Percentiles rank a stretch among this genome's conserved stretches.
Conservation (phyloP, 2,797 vertebrate genomes). For the Macropus fuliginosus region DNA sequence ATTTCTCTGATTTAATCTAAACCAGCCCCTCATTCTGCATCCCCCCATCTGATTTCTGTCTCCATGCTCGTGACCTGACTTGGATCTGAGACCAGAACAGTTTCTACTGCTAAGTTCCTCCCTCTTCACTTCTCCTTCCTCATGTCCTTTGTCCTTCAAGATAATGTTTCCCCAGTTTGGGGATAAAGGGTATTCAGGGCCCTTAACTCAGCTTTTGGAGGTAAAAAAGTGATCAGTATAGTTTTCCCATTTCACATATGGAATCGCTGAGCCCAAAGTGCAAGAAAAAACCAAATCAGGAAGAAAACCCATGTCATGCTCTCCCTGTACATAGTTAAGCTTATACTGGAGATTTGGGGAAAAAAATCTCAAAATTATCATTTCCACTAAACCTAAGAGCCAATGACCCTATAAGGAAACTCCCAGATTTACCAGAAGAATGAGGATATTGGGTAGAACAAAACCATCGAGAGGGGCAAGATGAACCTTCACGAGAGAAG, state of each 20-base stretch:
- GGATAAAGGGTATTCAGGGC: not conserved
- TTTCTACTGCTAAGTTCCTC: not conserved
- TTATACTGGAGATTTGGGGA: not conserved
- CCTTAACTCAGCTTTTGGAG: not conserved
- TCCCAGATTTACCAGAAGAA: not conserved
- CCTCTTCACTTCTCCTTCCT: not conserved
- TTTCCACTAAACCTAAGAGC: not conserved
- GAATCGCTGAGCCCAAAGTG: not conserved
- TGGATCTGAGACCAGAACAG: not conserved
- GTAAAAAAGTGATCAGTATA: not conserved
- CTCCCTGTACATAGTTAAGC: not conserved
- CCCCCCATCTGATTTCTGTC: slow-evolving; percentile 50
- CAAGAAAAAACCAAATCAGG: not conserved
- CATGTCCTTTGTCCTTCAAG: not conserved
- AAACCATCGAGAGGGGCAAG: not conserved
- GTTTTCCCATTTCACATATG: not conserved
- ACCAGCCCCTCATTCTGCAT: slow-evolving; percentile 30
- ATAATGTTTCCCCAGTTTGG: not conserved
- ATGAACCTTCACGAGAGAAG: not conserved
- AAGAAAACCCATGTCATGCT: not conserved
- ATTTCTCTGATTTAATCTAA: slow-evolving; percentile 71
- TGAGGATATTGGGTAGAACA: not conserved
- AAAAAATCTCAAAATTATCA: not conserved
- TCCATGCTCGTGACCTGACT: not conserved
- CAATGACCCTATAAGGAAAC: not conserved